Evolutionary conservation across 2,888 invertebrate genomes (phyloP).

Genomic region (Drosophila silvestris): DNA sequence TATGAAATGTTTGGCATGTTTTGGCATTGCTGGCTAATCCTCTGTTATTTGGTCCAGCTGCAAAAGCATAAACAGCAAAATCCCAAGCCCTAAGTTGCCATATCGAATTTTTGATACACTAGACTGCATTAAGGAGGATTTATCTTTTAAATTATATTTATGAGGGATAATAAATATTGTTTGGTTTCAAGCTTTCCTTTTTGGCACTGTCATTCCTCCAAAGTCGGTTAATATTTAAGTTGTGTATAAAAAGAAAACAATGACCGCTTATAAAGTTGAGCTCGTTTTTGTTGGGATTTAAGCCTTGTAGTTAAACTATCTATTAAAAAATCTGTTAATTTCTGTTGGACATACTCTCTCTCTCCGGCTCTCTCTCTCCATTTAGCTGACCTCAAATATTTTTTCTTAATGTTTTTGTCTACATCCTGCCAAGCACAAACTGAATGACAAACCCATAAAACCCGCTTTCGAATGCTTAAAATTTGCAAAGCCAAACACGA

Average conservation of each 20-base stretch:
- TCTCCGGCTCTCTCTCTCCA: background rate
- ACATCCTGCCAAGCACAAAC: conserved; percentile 20
- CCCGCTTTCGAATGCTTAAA: conserved; percentile 21
- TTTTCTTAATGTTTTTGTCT: background rate
- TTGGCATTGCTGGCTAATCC: conserved; percentile 66
- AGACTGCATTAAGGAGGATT: background rate
- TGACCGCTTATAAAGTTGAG: background rate
- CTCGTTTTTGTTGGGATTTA: background rate
- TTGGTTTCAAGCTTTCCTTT: background rate
- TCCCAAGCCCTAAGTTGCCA: background rate
- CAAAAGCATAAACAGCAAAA: conserved; percentile 53
- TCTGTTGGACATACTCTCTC: background rate
- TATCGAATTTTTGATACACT: conserved; percentile 33
- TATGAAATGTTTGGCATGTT: conserved; percentile 39
- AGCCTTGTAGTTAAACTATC: background rate
- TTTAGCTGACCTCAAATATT: background rate
- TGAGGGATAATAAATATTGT: background rate
- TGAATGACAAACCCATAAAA: conserved; percentile 23
- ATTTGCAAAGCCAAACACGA: conserved; percentile 37
- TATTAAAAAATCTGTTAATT: conserved; percentile 7
- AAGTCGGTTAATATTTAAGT: background rate
- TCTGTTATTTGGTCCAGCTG: conserved; percentile 48
- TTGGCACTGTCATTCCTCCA: background rate
- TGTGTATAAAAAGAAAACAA: background rate
- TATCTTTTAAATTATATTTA: background rate